Conservation (phyloP, 2,888 invertebrate genomes). For the Elmis aenea region DNA sequence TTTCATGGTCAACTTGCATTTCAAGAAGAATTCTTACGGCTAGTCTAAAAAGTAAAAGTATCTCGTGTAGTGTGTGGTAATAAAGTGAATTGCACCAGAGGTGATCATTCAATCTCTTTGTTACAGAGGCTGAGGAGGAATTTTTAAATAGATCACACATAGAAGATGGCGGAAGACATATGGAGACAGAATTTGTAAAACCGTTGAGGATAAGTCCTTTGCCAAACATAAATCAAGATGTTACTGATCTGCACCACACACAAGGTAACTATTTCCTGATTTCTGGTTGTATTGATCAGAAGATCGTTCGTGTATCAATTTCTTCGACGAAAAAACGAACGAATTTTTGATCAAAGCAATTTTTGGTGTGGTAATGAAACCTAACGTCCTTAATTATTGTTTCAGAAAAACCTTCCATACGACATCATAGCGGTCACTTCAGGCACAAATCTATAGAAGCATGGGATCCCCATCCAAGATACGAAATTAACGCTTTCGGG, state of each 20-base stretch:
- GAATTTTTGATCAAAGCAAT: too few relatives aligned
- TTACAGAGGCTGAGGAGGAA: slow-evolving; percentile 28
- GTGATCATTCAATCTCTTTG: slow-evolving; percentile 18
- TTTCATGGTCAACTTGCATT: too few relatives aligned
- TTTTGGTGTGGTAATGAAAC: too few relatives aligned
- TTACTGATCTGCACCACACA: slow-evolving; percentile 40
- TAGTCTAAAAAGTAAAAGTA: too few relatives aligned
- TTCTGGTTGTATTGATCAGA: background rate
- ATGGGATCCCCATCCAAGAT: slow-evolving; percentile 71
- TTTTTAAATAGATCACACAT: slow-evolving; percentile 32
- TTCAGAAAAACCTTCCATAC: slow-evolving; percentile 39
- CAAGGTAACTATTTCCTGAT: slow-evolving; percentile 28
- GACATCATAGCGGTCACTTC: slow-evolving; percentile 62
- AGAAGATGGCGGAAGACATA: slow-evolving; percentile 27
- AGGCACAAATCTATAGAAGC: slow-evolving; percentile 56
- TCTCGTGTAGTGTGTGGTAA: too few relatives aligned
- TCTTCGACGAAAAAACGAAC: too few relatives aligned
- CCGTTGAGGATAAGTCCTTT: slow-evolving; percentile 55
- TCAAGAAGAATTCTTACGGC: too few relatives aligned
- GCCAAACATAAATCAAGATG: slow-evolving; percentile 53
- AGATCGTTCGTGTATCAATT: too few relatives aligned
- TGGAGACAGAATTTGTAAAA: slow-evolving; percentile 51
- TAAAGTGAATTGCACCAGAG: too few relatives aligned
- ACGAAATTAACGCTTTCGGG: slow-evolving; percentile 63
- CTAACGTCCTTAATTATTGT: too few relatives aligned